Evolutionary conservation across 35 echinoderm and acorn worm species (phyloP), one percentile per base, ranked within the genome.

Genomic region (Heliocidaris tuberculata): DNA sequence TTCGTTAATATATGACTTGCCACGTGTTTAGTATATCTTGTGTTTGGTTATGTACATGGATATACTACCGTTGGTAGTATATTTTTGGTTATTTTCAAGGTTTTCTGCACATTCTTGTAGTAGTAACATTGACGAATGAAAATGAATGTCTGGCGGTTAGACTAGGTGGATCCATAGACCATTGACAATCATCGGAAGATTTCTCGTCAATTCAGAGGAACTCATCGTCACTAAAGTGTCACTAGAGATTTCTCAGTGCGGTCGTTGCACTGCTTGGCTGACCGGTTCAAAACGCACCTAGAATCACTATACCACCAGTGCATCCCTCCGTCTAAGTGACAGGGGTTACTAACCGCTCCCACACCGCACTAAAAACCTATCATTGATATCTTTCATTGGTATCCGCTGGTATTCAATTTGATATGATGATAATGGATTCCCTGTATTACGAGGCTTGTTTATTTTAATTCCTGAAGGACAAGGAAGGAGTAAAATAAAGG

Each of bases 161-260:
- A 78, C 65, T 78, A 78, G 21, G 27, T n/a, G 65, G 27, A 21
- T 27, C 7, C 65, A 78, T 78, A 78, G 65, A 78, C 7, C 65
- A 78, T 78, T 27, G 65, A 78, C 65, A 78, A 78, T 78, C 65
- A 21, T 78, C 7, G 65, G 65, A 78, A 78, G 65, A 8, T 78
- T 78, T 78, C 65, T 78, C 65, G 27, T 27, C 65, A 78, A 21
- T 78, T 78, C 21, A 21, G 65, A 78, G 65, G 65, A 78, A 27
- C 65, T n/a, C 65, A 78, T 78, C 65, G 65, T 78, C 65, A 78
- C 19, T 78, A 78, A 78, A 78, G 65, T 78, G 65, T 78, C 65
- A 78, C 65, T 78, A 78, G 65, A 78, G 65, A 78, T 78, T 78
- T 78, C 65, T 78, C 65, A 78, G 27, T 27, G 65, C 65, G 65